These are phyloP conservation scores for Nezara viridula DNA, from an alignment of 2,888 invertebrate genomes.

Conservation along the genomic window DNA sequence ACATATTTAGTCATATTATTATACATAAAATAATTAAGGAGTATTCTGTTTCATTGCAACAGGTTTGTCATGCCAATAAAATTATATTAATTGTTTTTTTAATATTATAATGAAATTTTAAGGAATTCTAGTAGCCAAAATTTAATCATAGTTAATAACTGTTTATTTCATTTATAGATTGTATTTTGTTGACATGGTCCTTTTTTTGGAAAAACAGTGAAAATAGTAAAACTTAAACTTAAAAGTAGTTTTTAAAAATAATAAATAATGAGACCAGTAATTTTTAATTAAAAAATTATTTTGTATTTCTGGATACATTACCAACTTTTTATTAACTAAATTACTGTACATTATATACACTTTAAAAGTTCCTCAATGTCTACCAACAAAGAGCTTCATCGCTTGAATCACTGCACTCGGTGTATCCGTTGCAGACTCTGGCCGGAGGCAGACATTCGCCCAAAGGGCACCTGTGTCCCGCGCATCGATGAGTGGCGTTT, in stretches of 20 bases:
- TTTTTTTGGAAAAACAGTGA: no score
- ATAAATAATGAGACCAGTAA: conserved; percentile 7
- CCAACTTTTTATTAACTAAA: not conserved
- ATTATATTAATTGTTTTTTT: no score
- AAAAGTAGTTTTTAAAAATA: not conserved
- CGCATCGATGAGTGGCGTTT: conserved; percentile 69
- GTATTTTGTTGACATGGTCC: no score
- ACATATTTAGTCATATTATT: no score
- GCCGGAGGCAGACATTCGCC: conserved; percentile 81
- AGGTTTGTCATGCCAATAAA: no score
- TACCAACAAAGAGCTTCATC: conserved; percentile 77
- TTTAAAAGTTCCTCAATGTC: not conserved
- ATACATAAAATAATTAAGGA: no score
- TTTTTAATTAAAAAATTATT: not conserved
- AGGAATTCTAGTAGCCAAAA: no score
- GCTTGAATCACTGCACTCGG: conserved; percentile 83
- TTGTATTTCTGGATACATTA: not conserved
- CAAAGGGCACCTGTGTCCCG: conserved; percentile 81
- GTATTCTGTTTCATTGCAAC: no score
- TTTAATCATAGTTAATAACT: no score
- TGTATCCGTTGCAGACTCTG: conserved; percentile 82
- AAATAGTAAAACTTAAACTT: no score
- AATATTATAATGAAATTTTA: no score
- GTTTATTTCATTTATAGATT: no score
- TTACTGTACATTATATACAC: conserved; percentile 20